A percentile compares a stretch with the other conserved stretches of the same genome.
phyloP scores from a whole-genome alignment of 1,140 invertebrate species.

The Drosophila malerkotliana region DNA sequence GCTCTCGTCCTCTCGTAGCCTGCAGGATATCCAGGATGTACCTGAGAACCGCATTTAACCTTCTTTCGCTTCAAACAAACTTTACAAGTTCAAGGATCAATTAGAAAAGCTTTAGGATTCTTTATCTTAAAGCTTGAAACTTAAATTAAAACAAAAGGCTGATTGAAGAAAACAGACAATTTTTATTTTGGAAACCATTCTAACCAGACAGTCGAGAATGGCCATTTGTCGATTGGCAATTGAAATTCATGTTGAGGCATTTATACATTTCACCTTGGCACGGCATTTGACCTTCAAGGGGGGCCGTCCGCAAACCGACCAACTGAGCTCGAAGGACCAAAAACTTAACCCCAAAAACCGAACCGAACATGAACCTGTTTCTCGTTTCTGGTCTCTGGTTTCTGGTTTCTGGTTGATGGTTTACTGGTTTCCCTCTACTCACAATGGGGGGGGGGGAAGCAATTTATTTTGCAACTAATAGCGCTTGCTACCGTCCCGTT shows the following conservation, averaged over 20 bases:
- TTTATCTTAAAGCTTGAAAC: no score
- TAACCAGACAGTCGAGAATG: slow-evolving; percentile 9
- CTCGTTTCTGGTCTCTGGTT: slow-evolving; percentile 42
- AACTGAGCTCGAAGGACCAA: not conserved
- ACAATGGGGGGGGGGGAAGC: slow-evolving; percentile 27
- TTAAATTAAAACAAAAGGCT: no score
- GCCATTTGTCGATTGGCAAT: slow-evolving; percentile 50
- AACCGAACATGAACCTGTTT: slow-evolving; percentile 56
- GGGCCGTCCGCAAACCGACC: not conserved
- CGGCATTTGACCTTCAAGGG: slow-evolving; percentile 63
- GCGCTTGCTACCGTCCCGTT: slow-evolving; percentile 18
- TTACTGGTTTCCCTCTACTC: not conserved
- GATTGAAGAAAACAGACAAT: no score
- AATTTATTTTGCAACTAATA: slow-evolving; percentile 79
- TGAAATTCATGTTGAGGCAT: slow-evolving; percentile 48
- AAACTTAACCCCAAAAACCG: slow-evolving; percentile 42
- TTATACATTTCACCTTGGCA: slow-evolving; percentile 54
- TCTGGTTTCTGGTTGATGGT: slow-evolving; percentile 34
- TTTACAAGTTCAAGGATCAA: not conserved
- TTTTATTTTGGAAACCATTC: not conserved
- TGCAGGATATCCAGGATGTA: not conserved
- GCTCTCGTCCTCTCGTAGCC: not conserved
- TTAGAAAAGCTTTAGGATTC: not conserved
- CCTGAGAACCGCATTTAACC: not conserved
- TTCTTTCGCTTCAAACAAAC: not conserved